Conservation (phyloP, 2,888 invertebrate genomes). For the Isotomurus palustris region DNA sequence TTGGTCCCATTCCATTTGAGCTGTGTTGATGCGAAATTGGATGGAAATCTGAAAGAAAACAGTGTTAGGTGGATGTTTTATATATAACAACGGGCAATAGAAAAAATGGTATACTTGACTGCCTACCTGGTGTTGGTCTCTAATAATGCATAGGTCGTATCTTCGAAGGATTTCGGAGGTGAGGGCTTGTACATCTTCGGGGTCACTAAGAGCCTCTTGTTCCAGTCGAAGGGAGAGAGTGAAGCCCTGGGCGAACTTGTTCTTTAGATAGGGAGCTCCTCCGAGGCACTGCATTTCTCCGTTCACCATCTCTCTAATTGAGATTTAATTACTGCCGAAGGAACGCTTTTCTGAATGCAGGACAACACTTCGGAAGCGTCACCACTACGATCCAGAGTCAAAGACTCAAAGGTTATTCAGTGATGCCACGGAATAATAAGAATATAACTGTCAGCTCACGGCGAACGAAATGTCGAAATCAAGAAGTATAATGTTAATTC, state of each 20-base stretch:
- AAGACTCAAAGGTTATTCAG: too few relatives aligned
- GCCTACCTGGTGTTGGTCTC: slow-evolving; percentile 15
- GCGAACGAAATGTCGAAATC: too few relatives aligned
- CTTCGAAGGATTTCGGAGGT: neutral
- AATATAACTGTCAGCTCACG: too few relatives aligned
- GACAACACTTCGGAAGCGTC: too few relatives aligned
- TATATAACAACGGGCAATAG: too few relatives aligned
- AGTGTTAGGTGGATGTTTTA: too few relatives aligned
- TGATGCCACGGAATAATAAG: too few relatives aligned
- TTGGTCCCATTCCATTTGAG: slow-evolving; percentile 50
- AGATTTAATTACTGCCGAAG: too few relatives aligned
- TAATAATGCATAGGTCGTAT: slow-evolving; percentile 12
- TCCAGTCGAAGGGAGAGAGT: slow-evolving; percentile 27
- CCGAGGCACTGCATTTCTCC: slow-evolving; percentile 71
- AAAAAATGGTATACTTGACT: too few relatives aligned
- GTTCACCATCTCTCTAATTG: slow-evolving; percentile 70
- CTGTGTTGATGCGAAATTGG: slow-evolving; percentile 51
- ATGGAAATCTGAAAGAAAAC: slow-evolving; percentile 50
- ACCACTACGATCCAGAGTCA: too few relatives aligned
- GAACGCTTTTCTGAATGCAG: too few relatives aligned
- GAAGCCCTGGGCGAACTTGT: slow-evolving; percentile 57
- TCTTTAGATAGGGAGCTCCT: slow-evolving; percentile 65
- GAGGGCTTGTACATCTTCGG: neutral
- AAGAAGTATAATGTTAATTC: too few relatives aligned
- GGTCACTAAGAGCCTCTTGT: slow-evolving; percentile 45